Evolutionary conservation across 2,113 vertebrate species (phyloP), one percentile per base, ranked within the genome.

Genomic region (Cyanoderma ruficeps): DNA sequence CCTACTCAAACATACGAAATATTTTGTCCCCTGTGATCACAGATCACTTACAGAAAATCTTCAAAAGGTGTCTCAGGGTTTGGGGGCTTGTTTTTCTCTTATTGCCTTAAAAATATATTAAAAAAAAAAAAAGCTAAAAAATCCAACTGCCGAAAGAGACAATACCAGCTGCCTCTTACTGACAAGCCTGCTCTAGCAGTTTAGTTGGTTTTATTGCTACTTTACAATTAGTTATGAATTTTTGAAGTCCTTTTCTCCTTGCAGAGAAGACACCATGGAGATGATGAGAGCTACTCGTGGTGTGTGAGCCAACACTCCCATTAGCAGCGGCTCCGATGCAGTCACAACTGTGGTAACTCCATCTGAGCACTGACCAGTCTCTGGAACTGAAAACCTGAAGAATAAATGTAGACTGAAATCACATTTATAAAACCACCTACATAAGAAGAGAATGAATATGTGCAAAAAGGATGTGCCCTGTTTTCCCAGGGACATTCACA

Each of bases 391-490:
- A 89, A 82, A 84, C 8, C 28, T 84, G 28, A 92, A 80, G 50
- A 70, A 44, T 46, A 90, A 87, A 68, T 15, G 9, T 68, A 68
- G 37, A 39, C n/a, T 46, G n/a, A 17, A 78, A 89, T 47, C 42
- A 65, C n/a, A 76, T 94, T 87, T 85, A 56, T 75, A 50, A 94
- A 96, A 93, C 30, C 41, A 94, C 70, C 65, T 94, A 56, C 7
- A 6, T 23, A 84, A 30, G 49, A 84, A 42, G 28, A 15, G 67
- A 77, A 89, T 63, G 23, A 39, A 60, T 63, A 89, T 65, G 19
- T 61, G 46, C 24, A 33, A 72, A 78, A 90, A 39, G 11, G 44
- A 90, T 82, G 15, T 46, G 35, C 46, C 46, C 21, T 39, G 16
- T 72, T 93, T 69, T 94, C 53, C 72, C 42, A 60, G 64, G 44